Base-by-base conservation (phyloP, 2,113 vertebrate genomes). In the Romanogobio albipinnatus region DNA sequence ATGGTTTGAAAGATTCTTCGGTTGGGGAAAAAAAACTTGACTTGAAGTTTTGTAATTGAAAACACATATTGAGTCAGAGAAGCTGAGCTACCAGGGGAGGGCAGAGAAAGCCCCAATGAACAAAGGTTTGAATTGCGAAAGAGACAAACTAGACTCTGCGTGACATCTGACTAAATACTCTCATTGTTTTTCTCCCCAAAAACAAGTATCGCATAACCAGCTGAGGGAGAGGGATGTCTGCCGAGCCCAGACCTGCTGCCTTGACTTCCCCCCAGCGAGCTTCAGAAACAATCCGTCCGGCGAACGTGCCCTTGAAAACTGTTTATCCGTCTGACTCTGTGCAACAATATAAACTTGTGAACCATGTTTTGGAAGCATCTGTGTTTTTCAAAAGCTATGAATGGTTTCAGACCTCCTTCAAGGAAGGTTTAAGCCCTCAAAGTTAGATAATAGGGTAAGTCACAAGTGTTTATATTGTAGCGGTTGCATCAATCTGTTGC, bases 131-230 rank as follows among this genome's bases (percentile, higher is more conserved):
- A 90, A 92, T 94, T 95, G 92, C 92, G 88, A 94, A 94, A 94
- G 90, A 94, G 91, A 94, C 91, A 93, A 93, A 92, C 90, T 92
- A 88, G 85, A 91, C 91, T 91, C 92, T 92, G 93, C 90, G 79
- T 94, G 93, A 94, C 93, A 94, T 94, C 92, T 93, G 90, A 94
- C 91, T 92, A 94, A 95, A 95, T 92, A 92, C 92, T 93, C 93
- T 93, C 92, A 94, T 95, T 94, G 94, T 94, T 94, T 95, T 93
- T 91, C 89, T 90, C 90, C 89, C 89, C 7, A 84, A 94, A 94
- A 94, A 94, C 94, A 94, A 94, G 93, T 93, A 94, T 95, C 92
- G 87, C 90, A 85, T 95, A 92, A 91, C 92, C 53, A 91, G 85
- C 64, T 82, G 83, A 89, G 88, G 71, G 83, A 85, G 84, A 90